These are phyloP conservation scores for Solenopsis invicta DNA, from an alignment of 1,140 invertebrate genomes.

Conservation along the genomic window DNA sequence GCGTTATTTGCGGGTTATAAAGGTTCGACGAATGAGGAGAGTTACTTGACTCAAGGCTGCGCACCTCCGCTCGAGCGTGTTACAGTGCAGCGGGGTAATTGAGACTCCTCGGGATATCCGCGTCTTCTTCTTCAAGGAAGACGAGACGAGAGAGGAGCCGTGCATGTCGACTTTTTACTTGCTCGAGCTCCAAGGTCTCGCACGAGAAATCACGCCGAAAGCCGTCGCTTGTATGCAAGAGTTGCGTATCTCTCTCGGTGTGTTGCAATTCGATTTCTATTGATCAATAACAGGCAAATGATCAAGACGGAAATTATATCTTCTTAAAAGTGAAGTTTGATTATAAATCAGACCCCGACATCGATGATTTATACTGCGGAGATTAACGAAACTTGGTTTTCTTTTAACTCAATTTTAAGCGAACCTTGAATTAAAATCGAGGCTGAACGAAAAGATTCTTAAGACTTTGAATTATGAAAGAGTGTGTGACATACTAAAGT, in stretches of 20 bases:
- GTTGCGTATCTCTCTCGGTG: not conserved
- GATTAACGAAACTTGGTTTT: no score
- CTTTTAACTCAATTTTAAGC: not conserved
- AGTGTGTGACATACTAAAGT: not conserved
- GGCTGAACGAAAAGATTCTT: not conserved
- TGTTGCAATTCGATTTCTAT: conserved; percentile 17
- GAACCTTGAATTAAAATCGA: not conserved
- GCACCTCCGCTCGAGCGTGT: not conserved
- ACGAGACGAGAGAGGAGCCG: not conserved
- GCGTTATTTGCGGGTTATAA: conserved; percentile 34
- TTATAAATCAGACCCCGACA: not conserved
- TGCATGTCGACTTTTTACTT: conserved; percentile 27
- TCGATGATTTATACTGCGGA: not conserved
- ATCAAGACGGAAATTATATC: conserved; percentile 6
- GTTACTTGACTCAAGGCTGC: conserved; percentile 30
- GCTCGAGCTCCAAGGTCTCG: conserved; percentile 21
- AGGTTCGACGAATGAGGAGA: conserved; percentile 35
- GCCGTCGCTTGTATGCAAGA: not conserved
- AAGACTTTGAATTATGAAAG: not conserved
- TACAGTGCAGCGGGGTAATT: not conserved
- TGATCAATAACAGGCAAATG: not conserved
- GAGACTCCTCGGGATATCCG: conserved; percentile 27
- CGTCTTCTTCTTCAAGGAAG: conserved; percentile 12
- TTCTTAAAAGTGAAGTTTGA: not conserved
- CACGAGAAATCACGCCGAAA: conserved; percentile 8